These are phyloP conservation scores for Pinctada fucata DNA, from an alignment of 2,888 invertebrate genomes.

Conservation along the genomic window DNA sequence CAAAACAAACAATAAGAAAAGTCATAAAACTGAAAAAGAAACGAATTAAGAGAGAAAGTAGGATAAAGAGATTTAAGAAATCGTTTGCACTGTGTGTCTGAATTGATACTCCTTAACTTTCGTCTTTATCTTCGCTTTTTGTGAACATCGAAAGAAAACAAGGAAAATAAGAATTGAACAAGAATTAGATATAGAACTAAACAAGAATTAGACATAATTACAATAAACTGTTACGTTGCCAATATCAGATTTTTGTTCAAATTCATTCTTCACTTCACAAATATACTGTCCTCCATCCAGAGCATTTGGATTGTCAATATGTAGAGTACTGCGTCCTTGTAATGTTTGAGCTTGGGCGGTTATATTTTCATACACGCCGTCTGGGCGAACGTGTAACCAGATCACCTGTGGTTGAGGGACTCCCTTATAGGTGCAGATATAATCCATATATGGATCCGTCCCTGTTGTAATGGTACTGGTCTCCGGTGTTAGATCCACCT, in stretches of 20 bases:
- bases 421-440: conserved; percentile 31
- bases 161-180: too few relatives aligned
- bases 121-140: too few relatives aligned
- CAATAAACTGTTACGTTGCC: conserved; percentile 30
- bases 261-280: conserved; percentile 27
- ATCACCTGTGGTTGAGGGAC: conserved; percentile 29
- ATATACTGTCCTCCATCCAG: conserved; percentile 29
- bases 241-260: conserved; percentile 11
- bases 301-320: conserved; percentile 20
- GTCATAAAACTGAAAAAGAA: too few relatives aligned
- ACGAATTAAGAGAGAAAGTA: too few relatives aligned
- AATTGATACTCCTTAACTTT: too few relatives aligned
- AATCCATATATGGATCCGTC: conserved; percentile 12
- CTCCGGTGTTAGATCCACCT: conserved; percentile 18
- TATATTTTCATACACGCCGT: conserved; percentile 10
- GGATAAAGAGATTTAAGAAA: background rate
- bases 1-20: background rate
- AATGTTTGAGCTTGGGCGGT: conserved; percentile 21
- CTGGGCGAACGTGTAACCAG: conserved; percentile 31
- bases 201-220: conserved; percentile 12
- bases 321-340: conserved; percentile 27
- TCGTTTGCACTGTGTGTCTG: too few relatives aligned
- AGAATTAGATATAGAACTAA: too few relatives aligned
- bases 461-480: conserved; percentile 2
- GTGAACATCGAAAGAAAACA: too few relatives aligned